Evolutionary conservation across 2,113 vertebrate species (phyloP).

Genomic region (Mustela lutreola): DNA sequence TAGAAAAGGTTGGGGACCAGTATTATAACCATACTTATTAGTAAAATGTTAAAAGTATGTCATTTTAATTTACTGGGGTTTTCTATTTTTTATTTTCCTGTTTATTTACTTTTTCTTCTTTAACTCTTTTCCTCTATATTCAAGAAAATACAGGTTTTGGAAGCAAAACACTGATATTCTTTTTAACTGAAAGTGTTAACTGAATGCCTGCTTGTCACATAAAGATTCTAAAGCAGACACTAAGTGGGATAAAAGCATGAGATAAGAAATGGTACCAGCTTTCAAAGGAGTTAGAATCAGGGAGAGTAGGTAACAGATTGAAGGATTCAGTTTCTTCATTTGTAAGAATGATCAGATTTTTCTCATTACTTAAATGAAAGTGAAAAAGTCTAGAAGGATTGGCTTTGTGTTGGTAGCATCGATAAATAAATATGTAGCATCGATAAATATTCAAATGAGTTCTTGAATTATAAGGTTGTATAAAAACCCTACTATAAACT

Average conservation of each 20-base stretch:
- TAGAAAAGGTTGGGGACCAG: neutral
- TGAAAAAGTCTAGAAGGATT: neutral
- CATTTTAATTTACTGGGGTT: conserved; percentile 24
- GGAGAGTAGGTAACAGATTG: neutral
- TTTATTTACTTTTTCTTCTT: neutral
- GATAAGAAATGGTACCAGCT: neutral
- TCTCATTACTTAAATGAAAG: neutral
- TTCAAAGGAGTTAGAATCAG: neutral
- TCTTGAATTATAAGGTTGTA: neutral
- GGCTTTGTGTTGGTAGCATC: neutral
- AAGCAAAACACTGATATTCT: neutral
- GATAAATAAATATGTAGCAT: neutral
- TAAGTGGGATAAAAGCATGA: neutral
- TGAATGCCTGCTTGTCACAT: neutral
- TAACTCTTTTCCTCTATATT: neutral
- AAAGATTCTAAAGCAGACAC: neutral
- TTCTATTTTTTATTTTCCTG: neutral
- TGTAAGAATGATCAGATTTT: neutral
- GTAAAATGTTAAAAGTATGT: neutral
- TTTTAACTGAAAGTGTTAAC: neutral
- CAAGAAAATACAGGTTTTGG: conserved; percentile 6
- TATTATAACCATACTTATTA: neutral
- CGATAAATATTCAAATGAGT: neutral
- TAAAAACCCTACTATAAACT: neutral
- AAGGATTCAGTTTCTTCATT: neutral